Percentiles rank a stretch among this genome's conserved stretches.
phyloP scores from a whole-genome alignment of 2,888 invertebrate genomes.

The Hydropsyche betteni region DNA sequence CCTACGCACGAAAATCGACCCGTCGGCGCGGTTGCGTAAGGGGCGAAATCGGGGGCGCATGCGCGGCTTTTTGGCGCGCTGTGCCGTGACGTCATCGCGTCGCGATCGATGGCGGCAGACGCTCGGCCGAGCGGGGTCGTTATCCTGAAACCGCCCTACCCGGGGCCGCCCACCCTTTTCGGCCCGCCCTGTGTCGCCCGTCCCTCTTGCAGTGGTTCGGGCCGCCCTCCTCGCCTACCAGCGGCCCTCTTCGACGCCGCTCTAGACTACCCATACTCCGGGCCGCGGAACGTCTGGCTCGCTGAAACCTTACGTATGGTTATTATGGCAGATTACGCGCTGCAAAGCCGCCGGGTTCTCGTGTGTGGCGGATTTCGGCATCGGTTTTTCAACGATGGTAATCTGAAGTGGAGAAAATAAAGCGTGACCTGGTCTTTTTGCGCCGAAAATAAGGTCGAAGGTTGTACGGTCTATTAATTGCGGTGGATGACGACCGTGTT shows the following conservation, averaged over 20 bases:
- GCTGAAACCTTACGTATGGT: conserved; percentile 40
- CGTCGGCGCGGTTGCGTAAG: conserved; percentile 59
- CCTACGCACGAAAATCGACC: conserved; percentile 49
- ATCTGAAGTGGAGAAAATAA: too few relatives aligned
- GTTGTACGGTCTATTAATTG: too few relatives aligned
- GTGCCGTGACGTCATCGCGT: conserved; percentile 56
- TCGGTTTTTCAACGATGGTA: too few relatives aligned
- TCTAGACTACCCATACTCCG: conserved; percentile 36
- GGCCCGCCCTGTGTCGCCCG: conserved; percentile 53
- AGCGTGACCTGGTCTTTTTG: too few relatives aligned
- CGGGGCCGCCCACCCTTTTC: conserved; percentile 55
- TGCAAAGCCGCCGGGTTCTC: conserved; percentile 35
- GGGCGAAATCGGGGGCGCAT: conserved; percentile 37
- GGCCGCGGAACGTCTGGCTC: conserved; percentile 33
- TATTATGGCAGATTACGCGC: conserved; percentile 18
- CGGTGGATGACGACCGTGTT: too few relatives aligned
- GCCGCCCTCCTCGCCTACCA: conserved; percentile 53
- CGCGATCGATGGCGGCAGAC: conserved; percentile 65
- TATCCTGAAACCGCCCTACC: conserved; percentile 54
- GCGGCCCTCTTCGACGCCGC: conserved; percentile 56
- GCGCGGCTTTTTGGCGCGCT: conserved; percentile 49
- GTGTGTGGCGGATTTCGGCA: too few relatives aligned
- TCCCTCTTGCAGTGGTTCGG: conserved; percentile 48
- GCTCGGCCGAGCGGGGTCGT: conserved; percentile 54
- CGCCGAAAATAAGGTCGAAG: too few relatives aligned